Conservation (phyloP, 2,888 invertebrate species). For the Schrankia costaestrigalis region DNA sequence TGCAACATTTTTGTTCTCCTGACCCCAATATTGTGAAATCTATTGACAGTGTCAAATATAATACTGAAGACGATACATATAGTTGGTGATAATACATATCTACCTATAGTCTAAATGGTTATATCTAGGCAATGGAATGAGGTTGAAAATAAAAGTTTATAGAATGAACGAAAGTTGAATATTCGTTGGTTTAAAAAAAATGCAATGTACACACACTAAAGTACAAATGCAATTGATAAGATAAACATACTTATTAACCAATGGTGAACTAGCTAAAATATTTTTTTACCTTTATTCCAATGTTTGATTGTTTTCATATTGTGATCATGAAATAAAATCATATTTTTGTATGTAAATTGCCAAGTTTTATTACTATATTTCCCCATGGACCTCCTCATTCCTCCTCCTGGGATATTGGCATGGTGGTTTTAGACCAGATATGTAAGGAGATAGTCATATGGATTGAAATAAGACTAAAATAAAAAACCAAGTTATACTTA, state of each 20-base stretch:
- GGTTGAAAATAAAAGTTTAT: no score
- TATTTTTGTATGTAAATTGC: slow-evolving; percentile 30
- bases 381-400: no score
- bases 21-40: slow-evolving; percentile 75
- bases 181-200: no score
- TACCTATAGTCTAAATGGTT: no score
- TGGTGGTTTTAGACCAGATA: no score
- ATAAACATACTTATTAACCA: no score
- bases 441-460: no score
- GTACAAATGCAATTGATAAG: no score
- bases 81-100: slow-evolving; percentile 69
- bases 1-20: slow-evolving; percentile 84
- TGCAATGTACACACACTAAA: no score
- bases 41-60: slow-evolving; percentile 84
- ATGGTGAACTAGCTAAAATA: slow-evolving; percentile 8
- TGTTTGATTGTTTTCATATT: slow-evolving; percentile 22
- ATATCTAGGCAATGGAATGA: no score
- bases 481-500: slow-evolving; percentile 40
- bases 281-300: slow-evolving; percentile 10
- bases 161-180: no score
- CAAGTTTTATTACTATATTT: slow-evolving; percentile 9
- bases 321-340: slow-evolving; percentile 43
- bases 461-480: slow-evolving; percentile 14
- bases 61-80: slow-evolving; percentile 80
- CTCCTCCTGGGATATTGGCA: no score